Base-by-base conservation (phyloP, 2,888 invertebrate genomes). In the Noctua pronuba region DNA sequence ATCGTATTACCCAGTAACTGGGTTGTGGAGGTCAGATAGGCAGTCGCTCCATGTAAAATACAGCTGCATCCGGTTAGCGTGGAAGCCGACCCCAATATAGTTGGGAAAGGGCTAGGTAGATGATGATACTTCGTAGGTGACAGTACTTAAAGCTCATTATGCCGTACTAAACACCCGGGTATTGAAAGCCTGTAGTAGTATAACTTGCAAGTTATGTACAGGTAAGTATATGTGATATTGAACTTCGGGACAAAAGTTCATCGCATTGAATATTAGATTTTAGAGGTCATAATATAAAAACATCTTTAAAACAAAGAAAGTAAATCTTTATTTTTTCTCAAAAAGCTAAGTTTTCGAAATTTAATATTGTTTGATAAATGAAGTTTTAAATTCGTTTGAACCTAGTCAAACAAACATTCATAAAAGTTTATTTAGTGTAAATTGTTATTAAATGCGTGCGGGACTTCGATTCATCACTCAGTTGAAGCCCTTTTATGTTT, bases 391-490 rank as follows among this genome's bases (percentile, higher is more conserved):
- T 69, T 72, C 31, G 21, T 72, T 64, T 52, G 41, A 60, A 82
- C n/a, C 31, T 60, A 52, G 52, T 73, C 31, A 44, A 65, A 73
- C 46, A 68, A 65, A 73, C 46, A 75, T 28, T 60, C 18, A 69
- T 31, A 58, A 41, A 73, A 24, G 13, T 60, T 44, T 52, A 67
- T 66, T 55, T 60, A 28, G 24, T 18, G 49, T 44, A 44, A 68
- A 55, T 46, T 55, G 68, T 73, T 28, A 31, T 31, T 58, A 55
- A 77, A 73, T 67, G n/a, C 68, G 55, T 77, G 41, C n/a, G 46
- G 60, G 67, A 69, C 16, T 35, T 66, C 31, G 24, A 81, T 81
- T 70, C 60, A 73, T 82, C 71, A 80, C 38, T 35, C 44, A 60
- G 52, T n/a, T 31, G 49, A 10, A 55, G 21, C 28, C 38, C 35